A percentile compares a stretch with the other conserved stretches of the same genome.
phyloP scores from a whole-genome alignment of 2,888 invertebrate genomes.

The Lingula anatina region DNA sequence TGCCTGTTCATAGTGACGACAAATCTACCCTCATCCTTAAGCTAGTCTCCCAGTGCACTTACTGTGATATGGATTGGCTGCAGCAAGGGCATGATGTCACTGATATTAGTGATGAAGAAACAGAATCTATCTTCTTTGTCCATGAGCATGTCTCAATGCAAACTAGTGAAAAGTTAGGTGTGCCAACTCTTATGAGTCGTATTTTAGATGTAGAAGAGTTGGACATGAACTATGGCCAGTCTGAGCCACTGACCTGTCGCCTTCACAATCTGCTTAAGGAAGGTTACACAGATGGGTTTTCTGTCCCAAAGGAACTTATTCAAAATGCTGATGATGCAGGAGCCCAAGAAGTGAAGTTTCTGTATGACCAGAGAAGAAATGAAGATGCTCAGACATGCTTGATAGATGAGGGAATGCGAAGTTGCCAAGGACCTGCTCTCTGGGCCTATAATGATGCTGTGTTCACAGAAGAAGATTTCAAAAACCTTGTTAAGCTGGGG shows the following conservation, averaged over 20 bases:
- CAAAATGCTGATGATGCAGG: constrained; percentile 45
- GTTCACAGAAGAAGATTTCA: constrained; percentile 41
- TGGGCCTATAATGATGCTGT: constrained; percentile 43
- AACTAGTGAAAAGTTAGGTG: constrained; percentile 28
- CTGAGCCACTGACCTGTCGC: constrained; percentile 30
- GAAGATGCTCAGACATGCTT: constrained; percentile 20
- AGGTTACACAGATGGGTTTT: constrained; percentile 36
- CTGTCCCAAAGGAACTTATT: constrained; percentile 35
- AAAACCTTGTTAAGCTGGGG: constrained; percentile 38
- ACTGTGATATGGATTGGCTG: constrained; percentile 23
- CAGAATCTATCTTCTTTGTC: constrained; percentile 14
- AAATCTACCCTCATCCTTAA: constrained; percentile 5
- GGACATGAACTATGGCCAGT: constrained; percentile 27
- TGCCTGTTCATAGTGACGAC: constrained; percentile 6
- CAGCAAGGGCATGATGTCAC: constrained; percentile 4
- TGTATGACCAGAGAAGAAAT: constrained; percentile 28
- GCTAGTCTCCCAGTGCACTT: constrained; percentile 17
- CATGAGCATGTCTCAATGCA: constrained; percentile 20
- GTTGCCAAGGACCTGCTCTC: constrained; percentile 44
- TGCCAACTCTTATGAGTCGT: constrained; percentile 24
- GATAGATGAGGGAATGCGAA: constrained; percentile 31
- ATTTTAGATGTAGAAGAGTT: constrained; percentile 21
- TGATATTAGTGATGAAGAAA: not conserved
- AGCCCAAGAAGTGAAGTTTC: constrained; percentile 19
- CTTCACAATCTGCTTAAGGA: constrained; percentile 26